Base-by-base conservation (phyloP, 2,888 invertebrate species). In the Drosophila anceps region DNA sequence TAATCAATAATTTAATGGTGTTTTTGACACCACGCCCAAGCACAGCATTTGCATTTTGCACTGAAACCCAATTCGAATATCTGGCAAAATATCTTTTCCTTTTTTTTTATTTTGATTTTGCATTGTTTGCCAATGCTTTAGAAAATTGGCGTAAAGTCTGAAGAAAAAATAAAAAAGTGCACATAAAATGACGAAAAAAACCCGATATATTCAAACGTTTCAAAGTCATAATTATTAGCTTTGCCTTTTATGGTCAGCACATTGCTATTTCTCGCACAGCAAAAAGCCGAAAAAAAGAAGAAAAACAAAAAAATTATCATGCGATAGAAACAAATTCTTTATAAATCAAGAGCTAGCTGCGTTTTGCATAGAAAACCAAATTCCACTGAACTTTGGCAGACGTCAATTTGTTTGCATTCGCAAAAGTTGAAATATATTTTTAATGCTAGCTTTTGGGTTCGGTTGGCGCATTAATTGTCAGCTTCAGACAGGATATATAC, bases 321-420 rank as follows among this genome's bases (percentile, higher is more conserved):
- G 59, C 27, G 51, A 71, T 29, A 48, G 37, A 67, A 63, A 31
- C n/a, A 46, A 82, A 86, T 86, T 90, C 86, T 81, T 73, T 71
- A 82, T 90, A 86, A 90, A 82, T 88, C 76, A 81, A 80, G 77
- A 60, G 68, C 73, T 76, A 62, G 80, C 76, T 73, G 60, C 70
- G 72, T 46, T 81, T 69, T 53, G 74, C 65, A 69, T 66, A 62
- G 61, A 61, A 74, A 70, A 68, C 37, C 59, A 71, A 82, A 76
- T 90, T 86, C 86, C 86, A 79, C 69, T 79, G 86, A 86, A 86
- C 83, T 86, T 79, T 76, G 82, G 72, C 84, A 74, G 79, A 71
- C 54, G 64, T 71, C 76, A 69, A 87, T 84, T 87, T 73, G 74
- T 84, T 84, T 87, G 87, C 71, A 86, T 88, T 86, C 65, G 54